phyloP scores from a whole-genome alignment of 2,888 invertebrate genomes.

The Dendrolimus pini region DNA sequence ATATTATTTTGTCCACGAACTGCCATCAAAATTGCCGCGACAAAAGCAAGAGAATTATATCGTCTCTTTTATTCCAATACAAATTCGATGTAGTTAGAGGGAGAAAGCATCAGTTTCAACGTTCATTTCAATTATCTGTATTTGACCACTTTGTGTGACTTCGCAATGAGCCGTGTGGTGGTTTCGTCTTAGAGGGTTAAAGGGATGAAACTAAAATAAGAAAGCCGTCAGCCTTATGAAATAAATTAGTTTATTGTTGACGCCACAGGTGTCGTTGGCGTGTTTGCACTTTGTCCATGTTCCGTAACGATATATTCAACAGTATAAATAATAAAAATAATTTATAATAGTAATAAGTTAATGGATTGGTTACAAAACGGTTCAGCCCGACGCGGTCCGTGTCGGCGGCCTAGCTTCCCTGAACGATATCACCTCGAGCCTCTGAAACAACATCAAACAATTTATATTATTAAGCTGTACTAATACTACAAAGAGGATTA shows the following conservation, averaged over 20 bases:
- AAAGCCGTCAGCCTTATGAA: constrained; percentile 53
- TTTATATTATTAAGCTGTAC: no score
- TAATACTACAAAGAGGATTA: no score
- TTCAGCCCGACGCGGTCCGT: constrained; percentile 42
- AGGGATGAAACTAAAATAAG: constrained; percentile 24
- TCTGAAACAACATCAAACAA: constrained; percentile 36
- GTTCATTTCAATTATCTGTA: no score
- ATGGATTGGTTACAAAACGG: constrained; percentile 71
- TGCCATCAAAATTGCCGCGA: no score
- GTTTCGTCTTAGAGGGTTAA: no score
- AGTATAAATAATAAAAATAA: constrained; percentile 77
- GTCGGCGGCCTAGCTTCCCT: constrained; percentile 43
- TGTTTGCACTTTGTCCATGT: constrained; percentile 43
- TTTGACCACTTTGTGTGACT: no score
- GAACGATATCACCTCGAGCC: constrained; percentile 33
- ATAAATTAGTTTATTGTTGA: constrained; percentile 74
- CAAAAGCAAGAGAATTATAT: no score
- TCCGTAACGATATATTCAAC: constrained; percentile 63
- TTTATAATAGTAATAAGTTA: constrained; percentile 73
- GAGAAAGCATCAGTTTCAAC: no score
- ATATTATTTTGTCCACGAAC: no score
- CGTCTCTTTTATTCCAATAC: no score
- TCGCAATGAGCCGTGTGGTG: no score
- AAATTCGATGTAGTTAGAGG: no score
- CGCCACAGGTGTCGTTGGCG: constrained; percentile 59